Evolutionary conservation across 1,140 invertebrate genomes (phyloP).

Genomic region (Papilio helenus): DNA sequence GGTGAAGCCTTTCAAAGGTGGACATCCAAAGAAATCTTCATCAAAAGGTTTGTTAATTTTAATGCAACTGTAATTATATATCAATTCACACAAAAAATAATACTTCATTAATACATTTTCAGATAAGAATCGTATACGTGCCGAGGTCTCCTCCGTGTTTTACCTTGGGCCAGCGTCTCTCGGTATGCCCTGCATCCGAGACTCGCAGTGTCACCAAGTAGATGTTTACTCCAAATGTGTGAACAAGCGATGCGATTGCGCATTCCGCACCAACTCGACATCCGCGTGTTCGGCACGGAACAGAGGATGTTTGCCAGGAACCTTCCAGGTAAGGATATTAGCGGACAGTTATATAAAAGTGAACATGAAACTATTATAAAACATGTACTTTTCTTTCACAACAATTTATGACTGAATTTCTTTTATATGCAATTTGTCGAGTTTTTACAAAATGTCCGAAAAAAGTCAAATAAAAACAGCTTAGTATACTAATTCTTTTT

Average conservation of each 20-base stretch:
- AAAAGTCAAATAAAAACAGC: too few relatives aligned
- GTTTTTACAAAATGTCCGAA: too few relatives aligned
- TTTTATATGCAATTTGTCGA: too few relatives aligned
- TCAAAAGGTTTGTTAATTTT: constrained; percentile 63
- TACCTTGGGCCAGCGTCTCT: constrained; percentile 87
- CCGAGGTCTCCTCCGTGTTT: constrained; percentile 52
- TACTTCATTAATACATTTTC: constrained; percentile 42
- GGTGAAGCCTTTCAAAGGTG: constrained; percentile 66
- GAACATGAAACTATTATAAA: too few relatives aligned
- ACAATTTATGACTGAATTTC: too few relatives aligned
- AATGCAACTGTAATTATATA: neutral
- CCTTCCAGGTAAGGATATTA: constrained; percentile 88
- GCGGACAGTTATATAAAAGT: constrained; percentile 3
- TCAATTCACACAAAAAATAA: neutral
- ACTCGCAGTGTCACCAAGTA: constrained; percentile 90
- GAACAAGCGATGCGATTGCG: constrained; percentile 92
- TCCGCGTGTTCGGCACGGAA: constrained; percentile 87
- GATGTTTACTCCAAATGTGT: constrained; percentile 91
- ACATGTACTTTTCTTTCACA: too few relatives aligned
- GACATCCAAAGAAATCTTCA: constrained; percentile 75
- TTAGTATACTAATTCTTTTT: neutral
- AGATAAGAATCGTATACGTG: constrained; percentile 74
- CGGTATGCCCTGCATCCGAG: constrained; percentile 88
- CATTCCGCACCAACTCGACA: constrained; percentile 81
- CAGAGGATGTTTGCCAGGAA: constrained; percentile 91